These are phyloP conservation scores for Melanargia galathea DNA, from an alignment of 2,888 invertebrate species.

Conservation along the genomic window DNA sequence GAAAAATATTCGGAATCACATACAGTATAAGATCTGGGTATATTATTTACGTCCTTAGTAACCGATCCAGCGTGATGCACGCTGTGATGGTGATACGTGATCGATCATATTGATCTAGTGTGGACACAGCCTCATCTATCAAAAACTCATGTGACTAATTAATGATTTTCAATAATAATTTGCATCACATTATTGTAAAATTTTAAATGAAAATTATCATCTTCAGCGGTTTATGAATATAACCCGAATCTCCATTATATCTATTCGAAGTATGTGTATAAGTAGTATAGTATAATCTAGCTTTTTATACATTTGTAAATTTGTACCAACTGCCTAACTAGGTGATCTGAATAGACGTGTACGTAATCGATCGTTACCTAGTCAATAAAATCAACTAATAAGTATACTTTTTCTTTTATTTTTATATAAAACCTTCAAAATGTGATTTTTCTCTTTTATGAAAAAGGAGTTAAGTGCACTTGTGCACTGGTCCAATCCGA, in stretches of 20 bases:
- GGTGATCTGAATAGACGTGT: conserved; percentile 39
- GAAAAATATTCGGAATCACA: no score
- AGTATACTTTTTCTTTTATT: conserved; percentile 38
- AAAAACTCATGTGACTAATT: conserved; percentile 20
- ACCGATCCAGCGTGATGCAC: no score
- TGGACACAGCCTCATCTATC: background rate
- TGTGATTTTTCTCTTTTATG: no score
- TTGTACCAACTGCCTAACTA: conserved; percentile 37
- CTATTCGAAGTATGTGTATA: background rate
- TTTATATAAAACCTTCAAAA: background rate
- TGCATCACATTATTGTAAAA: conserved; percentile 12
- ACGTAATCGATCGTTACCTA: conserved; percentile 58
- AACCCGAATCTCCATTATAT: conserved; percentile 1
- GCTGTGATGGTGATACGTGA: background rate
- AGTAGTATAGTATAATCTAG: conserved; percentile 10
- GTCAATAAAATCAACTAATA: conserved; percentile 61
- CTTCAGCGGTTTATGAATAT: background rate
- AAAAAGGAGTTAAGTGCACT: no score
- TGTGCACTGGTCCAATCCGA: no score
- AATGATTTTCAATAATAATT: background rate
- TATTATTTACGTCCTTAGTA: no score
- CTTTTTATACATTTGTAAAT: conserved; percentile 22
- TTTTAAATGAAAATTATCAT: background rate
- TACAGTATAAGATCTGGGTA: no score
- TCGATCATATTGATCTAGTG: background rate